These are phyloP conservation scores for Diplosoma virens DNA, from an alignment of 23 tunicate species.

Conservation along the genomic window DNA sequence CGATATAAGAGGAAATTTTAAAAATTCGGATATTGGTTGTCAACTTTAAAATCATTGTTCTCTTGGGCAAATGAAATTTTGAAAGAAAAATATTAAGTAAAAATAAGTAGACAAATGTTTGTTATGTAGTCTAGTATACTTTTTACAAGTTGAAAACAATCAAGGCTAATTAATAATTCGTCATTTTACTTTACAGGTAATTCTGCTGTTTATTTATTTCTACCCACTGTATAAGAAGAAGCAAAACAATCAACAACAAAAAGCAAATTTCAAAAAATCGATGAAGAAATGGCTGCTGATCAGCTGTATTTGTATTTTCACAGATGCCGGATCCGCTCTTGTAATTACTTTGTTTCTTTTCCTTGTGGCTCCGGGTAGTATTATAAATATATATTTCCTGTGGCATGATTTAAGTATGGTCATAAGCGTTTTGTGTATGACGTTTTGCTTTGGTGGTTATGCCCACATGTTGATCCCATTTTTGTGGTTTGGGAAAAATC, in stretches of 20 bases:
- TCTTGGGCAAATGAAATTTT: no score
- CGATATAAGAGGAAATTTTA: no score
- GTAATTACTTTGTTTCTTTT: background rate
- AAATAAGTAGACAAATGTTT: no score
- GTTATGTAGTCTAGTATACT: no score
- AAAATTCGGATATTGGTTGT: no score
- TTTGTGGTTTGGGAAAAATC: no score
- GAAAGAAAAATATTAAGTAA: no score
- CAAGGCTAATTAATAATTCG: background rate
- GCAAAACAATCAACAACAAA: background rate
- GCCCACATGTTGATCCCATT: background rate
- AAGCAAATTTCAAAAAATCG: no score
- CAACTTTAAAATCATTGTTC: no score
- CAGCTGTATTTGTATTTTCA: background rate
- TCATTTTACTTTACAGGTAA: background rate
- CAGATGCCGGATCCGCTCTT: background rate
- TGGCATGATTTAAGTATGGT: background rate
- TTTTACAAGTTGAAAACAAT: background rate
- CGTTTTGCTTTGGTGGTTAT: background rate
- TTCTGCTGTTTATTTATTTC: background rate
- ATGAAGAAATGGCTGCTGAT: background rate
- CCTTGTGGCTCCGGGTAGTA: background rate
- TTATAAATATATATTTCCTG: background rate
- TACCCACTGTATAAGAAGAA: slow-evolving; percentile 10
- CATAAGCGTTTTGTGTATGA: background rate